Percentiles rank a stretch among this genome's conserved stretches.
Evolutionary conservation across 2,797 vertebrate species (phyloP).

Genomic region (Paratrypauchen microcephalus): DNA sequence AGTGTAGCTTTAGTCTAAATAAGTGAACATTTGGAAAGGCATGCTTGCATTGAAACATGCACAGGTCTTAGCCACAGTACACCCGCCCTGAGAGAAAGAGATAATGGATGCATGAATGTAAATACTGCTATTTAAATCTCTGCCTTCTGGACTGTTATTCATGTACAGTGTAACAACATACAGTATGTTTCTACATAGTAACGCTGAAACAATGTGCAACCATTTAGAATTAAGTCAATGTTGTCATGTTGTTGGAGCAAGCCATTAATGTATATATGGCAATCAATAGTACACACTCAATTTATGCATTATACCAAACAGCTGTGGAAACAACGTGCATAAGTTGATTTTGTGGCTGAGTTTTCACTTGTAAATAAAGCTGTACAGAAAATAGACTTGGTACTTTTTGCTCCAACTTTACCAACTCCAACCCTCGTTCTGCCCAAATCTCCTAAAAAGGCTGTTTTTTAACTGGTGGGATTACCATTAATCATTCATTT

Average conservation of each 20-base stretch:
- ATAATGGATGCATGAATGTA: slow-evolving; percentile 91
- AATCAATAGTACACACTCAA: slow-evolving; percentile 83
- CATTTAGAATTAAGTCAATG: slow-evolving; percentile 76
- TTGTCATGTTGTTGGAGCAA: slow-evolving; percentile 86
- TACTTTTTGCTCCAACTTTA: not conserved
- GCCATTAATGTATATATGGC: slow-evolving; percentile 86
- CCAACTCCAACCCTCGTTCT: not conserved
- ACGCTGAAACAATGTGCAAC: slow-evolving; percentile 75
- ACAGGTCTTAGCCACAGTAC: slow-evolving; percentile 66
- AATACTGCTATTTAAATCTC: slow-evolving; percentile 83
- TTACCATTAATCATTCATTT: too few species aligned
- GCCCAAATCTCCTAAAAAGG: not conserved
- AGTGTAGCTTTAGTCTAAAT: slow-evolving; percentile 69
- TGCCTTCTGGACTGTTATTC: slow-evolving; percentile 86
- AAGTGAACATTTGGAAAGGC: slow-evolving; percentile 62
- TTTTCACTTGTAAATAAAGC: slow-evolving; percentile 98
- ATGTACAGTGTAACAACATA: slow-evolving; percentile 79
- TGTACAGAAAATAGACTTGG: slow-evolving; percentile 74
- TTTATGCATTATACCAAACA: slow-evolving; percentile 85
- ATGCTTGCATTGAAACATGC: slow-evolving; percentile 72
- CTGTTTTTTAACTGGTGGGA: not conserved
- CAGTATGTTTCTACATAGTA: slow-evolving; percentile 75
- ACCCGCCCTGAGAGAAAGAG: slow-evolving; percentile 69
- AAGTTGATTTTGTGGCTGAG: slow-evolving; percentile 82
- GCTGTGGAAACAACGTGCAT: slow-evolving; percentile 73